phyloP scores from a whole-genome alignment of 2,888 invertebrate species.

The Cyclophora punctaria region DNA sequence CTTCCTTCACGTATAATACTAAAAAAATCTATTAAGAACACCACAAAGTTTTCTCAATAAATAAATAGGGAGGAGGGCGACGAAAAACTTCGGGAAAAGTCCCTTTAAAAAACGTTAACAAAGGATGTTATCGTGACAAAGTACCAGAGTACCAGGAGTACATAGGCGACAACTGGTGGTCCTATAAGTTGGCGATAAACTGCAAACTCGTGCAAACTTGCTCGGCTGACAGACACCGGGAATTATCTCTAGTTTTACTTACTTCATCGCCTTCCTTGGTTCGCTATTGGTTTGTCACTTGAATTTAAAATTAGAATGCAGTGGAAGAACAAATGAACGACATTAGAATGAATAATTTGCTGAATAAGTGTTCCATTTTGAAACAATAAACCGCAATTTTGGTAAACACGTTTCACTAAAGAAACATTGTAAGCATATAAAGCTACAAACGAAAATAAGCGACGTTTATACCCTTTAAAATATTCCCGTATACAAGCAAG shows the following conservation, averaged over 20 bases:
- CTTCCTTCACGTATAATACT: too few species aligned
- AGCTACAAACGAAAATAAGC: too few species aligned
- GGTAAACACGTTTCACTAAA: too few species aligned
- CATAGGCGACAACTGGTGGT: slow-evolving; percentile 25
- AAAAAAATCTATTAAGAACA: too few species aligned
- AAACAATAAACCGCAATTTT: background rate
- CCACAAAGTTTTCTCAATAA: slow-evolving; percentile 5
- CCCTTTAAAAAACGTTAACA: background rate
- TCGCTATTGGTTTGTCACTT: background rate
- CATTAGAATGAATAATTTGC: background rate
- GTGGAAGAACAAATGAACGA: too few species aligned
- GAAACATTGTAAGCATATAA: too few species aligned
- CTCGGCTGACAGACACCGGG: slow-evolving; percentile 17
- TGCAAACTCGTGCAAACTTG: slow-evolving; percentile 20
- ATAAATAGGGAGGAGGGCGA: too few species aligned
- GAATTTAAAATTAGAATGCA: background rate
- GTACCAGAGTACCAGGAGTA: slow-evolving; percentile 27
- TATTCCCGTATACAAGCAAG: too few species aligned
- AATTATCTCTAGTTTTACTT: slow-evolving; percentile 20
- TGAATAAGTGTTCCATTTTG: background rate
- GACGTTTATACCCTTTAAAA: too few species aligned
- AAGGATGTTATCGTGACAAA: slow-evolving; percentile 10
- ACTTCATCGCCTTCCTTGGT: slow-evolving; percentile 15
- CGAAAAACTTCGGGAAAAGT: too few species aligned
- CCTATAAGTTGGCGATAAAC: slow-evolving; percentile 10